Percentiles rank a stretch among this genome's conserved stretches.
phyloP scores from a whole-genome alignment of 2,113 vertebrate species.

The Speoplatyrhinus poulsoni region DNA sequence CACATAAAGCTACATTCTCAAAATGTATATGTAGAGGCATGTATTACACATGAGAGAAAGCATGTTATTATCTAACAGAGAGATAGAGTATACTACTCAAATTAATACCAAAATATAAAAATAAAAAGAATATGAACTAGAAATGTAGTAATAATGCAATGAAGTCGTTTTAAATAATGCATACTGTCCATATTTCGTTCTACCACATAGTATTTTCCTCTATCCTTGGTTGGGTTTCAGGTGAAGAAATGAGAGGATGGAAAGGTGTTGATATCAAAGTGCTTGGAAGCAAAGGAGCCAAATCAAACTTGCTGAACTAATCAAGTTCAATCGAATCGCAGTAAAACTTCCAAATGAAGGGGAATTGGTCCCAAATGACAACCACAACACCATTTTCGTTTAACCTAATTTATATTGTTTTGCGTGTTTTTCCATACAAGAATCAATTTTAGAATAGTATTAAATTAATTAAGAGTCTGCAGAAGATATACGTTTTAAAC shows the following conservation, averaged over 20 bases:
- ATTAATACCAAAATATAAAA: not conserved
- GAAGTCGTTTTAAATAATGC: not conserved
- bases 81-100: no score
- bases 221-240: not conserved
- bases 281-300: constrained; percentile 30
- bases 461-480: not conserved
- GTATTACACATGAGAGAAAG: no score
- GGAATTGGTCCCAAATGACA: constrained; percentile 5
- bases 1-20: no score
- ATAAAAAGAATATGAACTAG: not conserved
- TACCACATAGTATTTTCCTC: not conserved
- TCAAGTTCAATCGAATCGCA: constrained; percentile 33
- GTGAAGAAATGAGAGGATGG: not conserved
- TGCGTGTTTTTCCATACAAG: not conserved
- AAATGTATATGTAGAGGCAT: no score
- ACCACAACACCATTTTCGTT: constrained; percentile 20
- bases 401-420: constrained; percentile 1
- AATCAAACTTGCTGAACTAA: constrained; percentile 42
- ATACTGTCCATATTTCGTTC: not conserved
- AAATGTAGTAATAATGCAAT: not conserved
- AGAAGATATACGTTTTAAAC: no score
- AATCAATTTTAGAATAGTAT: not conserved
- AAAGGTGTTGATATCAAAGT: constrained; percentile 39
- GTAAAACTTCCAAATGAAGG: constrained; percentile 33
- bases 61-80: no score